A percentile compares a stretch with the other conserved stretches of the same genome.
Conservation (phyloP, 1,140 invertebrate species). For the Drosophila bifasciata region DNA sequence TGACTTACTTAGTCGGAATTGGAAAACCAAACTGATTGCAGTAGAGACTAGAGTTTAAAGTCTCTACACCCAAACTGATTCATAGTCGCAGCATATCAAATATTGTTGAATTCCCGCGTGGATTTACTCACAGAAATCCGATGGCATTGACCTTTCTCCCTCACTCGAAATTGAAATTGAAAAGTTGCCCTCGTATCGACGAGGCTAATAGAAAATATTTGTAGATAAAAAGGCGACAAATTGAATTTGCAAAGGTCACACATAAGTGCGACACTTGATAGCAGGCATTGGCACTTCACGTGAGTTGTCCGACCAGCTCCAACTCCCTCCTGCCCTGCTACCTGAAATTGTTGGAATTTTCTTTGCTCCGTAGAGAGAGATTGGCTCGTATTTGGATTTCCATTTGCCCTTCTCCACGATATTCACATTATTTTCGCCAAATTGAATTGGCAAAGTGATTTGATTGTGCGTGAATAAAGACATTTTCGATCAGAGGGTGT, state of each 20-base stretch:
- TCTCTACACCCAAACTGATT: too few species aligned
- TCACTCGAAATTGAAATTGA: constrained; percentile 23
- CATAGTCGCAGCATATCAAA: too few species aligned
- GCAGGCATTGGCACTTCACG: constrained; percentile 72
- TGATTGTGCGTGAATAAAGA: constrained; percentile 66
- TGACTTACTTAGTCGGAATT: too few species aligned
- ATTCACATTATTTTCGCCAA: constrained; percentile 66
- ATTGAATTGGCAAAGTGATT: constrained; percentile 74
- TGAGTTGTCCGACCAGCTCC: constrained; percentile 2
- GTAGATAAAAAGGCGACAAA: constrained; percentile 81
- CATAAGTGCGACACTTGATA: constrained; percentile 75
- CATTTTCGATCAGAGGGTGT: constrained; percentile 37
- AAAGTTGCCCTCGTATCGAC: constrained; percentile 5
- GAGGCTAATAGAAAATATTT: constrained; percentile 75
- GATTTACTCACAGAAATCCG: constrained; percentile 4
- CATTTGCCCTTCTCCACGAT: constrained; percentile 45
- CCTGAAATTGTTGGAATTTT: constrained; percentile 56
- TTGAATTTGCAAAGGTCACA: constrained; percentile 82
- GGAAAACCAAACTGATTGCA: too few species aligned
- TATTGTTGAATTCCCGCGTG: neutral
- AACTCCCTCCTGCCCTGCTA: neutral
- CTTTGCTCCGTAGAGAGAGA: neutral
- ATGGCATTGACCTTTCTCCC: constrained; percentile 21
- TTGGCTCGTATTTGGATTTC: constrained; percentile 61
- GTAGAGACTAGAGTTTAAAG: too few species aligned